Base-by-base conservation (phyloP, 2,888 invertebrate species). In the Formica aserva region DNA sequence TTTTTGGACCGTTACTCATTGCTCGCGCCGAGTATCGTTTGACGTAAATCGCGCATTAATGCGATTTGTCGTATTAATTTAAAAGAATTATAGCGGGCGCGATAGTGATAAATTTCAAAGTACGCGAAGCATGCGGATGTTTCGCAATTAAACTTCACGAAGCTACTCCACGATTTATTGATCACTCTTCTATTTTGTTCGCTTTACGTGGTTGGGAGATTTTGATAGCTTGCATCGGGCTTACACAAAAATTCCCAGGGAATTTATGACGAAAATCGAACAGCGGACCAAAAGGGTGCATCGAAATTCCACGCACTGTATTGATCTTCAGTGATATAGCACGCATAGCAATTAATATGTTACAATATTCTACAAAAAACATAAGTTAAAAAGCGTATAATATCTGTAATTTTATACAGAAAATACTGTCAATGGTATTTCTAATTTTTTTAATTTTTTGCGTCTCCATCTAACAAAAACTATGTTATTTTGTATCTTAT, bases 61-160 rank as follows among this genome's bases (percentile, higher is more conserved):
- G 71, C 78, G 60, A 71, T 71, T 80, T 71, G 78, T 62, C 71
- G 35, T 80, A 80, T 80, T 60, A 71, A 80, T 80, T 80, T 15
- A 69, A 77, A 55, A 67, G 71, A 71, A 80, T 80, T 80, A 60
- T 32, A 60, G 18, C 45, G 45, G 26, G 32, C 60, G 22, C 60
- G 66, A 41, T 57, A 60, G 45, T 45, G 78, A 71, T 78, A 78
- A 78, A 78, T 78, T 69, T 11, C 57, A 38, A 71, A 26, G 60
- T 71, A 71, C 69, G 57, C 69, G 32, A 41, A 45, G 57, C 60
- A 60, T 35, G n/a, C 48, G 60, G 71, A 71, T 71, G 45, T 71
- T 71, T 71, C 78, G 71, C 71, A 60, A 71, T 80, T 80, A 65
- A 65, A 71, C 71, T 55, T 80, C 35, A 60, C 71, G 60, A 71